Base-by-base conservation (phyloP, 2,888 invertebrate species). In the Aleiodes alternator region DNA sequence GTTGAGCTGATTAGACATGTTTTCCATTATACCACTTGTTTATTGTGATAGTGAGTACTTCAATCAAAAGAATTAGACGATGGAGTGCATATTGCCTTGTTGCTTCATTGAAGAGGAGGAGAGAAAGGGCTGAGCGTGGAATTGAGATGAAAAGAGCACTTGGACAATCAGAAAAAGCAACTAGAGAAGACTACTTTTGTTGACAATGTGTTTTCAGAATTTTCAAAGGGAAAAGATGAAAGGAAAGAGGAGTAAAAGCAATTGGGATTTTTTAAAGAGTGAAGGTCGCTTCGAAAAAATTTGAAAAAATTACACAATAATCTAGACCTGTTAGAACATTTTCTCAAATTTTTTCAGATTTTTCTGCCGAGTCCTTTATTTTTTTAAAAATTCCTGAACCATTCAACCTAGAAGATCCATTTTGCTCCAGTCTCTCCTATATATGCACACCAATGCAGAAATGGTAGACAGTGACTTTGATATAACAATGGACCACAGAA, bases 1-100 rank as follows among this genome's bases (percentile, higher is more conserved):
- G 34, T 73, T 23, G 14, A 0, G 55, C 66, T 68, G 73, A 73
- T 73, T 73, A 73, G 50, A 50, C 73, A 73, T 68, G 73, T 73
- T 73, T 73, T 69, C 68, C 7, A 23, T 57, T 57, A 9, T 6
- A 9, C 31, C 43, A 43, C 43, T 43, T 43, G 43, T 43, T 43
- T 43, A 43, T 43, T 43, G 43, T 43, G 9, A 43, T 43, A 43
- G 43, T 11, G 43, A 38, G 38, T 38, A 8, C 43, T 43, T 43
- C 43, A 8, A 43, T 43, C 43, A 43, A 9, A 34, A 23, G 23
- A 8, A 38, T 34, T 34, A 55, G 31, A 34, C 53, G 6, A 38
- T 55, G 38, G 53, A 16, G 16, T 68, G 11, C 59, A 29, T 57
- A 57, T 57, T 29, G 23, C 9, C 11, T 57, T 48, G 48, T 29